Evolutionary conservation across 2,113 vertebrate species (phyloP).

Genomic region (Prinia subflava): DNA sequence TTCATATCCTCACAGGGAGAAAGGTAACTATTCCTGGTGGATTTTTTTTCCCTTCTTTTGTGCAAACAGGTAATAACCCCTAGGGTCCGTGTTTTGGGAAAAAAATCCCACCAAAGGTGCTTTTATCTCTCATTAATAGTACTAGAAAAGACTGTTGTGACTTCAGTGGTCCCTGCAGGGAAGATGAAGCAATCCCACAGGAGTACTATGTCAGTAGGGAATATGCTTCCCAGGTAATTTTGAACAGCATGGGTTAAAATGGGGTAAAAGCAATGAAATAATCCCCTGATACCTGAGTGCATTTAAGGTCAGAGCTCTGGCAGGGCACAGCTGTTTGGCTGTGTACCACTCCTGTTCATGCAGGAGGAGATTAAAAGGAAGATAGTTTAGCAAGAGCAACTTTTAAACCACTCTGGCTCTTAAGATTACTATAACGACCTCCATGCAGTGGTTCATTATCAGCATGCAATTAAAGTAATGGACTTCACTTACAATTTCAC

Average conservation of each 20-base stretch:
- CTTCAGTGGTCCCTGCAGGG: neutral
- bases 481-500: neutral
- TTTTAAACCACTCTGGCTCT: neutral
- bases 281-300: neutral
- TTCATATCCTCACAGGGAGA: neutral
- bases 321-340: neutral
- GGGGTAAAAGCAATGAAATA: neutral
- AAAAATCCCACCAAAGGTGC: neutral
- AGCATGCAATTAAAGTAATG: neutral
- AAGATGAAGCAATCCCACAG: neutral
- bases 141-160: neutral
- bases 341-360: neutral
- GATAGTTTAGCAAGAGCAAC: neutral
- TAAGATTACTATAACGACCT: neutral
- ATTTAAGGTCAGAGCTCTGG: neutral
- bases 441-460: neutral
- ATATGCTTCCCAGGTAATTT: neutral
- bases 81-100: neutral
- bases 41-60: neutral
- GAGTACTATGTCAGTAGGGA: neutral
- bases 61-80: neutral
- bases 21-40: neutral
- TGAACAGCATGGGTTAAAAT: neutral
- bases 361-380: neutral
- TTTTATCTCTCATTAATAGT: neutral